These are phyloP conservation scores for Adelognathus sp. DNA, from an alignment of 2,888 invertebrate genomes.

Conservation along the genomic window DNA sequence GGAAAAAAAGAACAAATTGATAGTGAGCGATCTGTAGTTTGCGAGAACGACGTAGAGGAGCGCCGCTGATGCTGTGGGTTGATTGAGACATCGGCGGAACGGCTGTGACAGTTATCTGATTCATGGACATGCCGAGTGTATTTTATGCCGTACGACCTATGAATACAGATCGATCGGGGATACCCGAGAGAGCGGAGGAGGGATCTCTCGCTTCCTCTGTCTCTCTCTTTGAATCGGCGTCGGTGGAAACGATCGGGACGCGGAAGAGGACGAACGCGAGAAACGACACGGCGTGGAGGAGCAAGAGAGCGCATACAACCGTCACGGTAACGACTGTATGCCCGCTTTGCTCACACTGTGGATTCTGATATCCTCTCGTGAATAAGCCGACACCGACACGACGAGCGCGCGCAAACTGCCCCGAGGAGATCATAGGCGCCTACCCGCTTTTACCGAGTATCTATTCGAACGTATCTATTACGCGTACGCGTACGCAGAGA, in stretches of 20 bases:
- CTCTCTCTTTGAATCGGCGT: no score
- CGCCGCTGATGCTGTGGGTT: slow-evolving; percentile 66
- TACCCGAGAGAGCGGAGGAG: slow-evolving; percentile 5
- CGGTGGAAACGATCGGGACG: slow-evolving; percentile 48
- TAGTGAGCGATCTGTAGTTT: slow-evolving; percentile 29
- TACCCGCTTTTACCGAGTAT: slow-evolving; percentile 53
- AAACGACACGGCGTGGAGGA: background rate
- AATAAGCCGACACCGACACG: slow-evolving; percentile 41
- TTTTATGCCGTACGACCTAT: slow-evolving; percentile 81
- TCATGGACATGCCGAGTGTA: slow-evolving; percentile 81
- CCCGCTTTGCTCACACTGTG: slow-evolving; percentile 15
- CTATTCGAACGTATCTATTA: slow-evolving; percentile 71
- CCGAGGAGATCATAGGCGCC: slow-evolving; percentile 74
- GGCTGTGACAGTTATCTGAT: slow-evolving; percentile 81
- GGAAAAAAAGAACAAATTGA: slow-evolving; percentile 58
- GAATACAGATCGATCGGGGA: slow-evolving; percentile 81
- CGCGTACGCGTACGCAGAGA: slow-evolving; percentile 57
- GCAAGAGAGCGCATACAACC: background rate
- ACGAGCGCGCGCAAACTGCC: slow-evolving; percentile 60
- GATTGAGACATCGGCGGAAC: slow-evolving; percentile 80
- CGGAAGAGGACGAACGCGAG: slow-evolving; percentile 36
- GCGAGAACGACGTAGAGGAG: slow-evolving; percentile 62
- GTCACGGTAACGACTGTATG: slow-evolving; percentile 19
- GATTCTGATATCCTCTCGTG: slow-evolving; percentile 35
- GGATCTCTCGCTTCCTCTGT: slow-evolving; percentile 13